Evolutionary conservation across 37 sponge, comb jelly and placozoan species (phyloP).

Genomic region (Beroe ovata): DNA sequence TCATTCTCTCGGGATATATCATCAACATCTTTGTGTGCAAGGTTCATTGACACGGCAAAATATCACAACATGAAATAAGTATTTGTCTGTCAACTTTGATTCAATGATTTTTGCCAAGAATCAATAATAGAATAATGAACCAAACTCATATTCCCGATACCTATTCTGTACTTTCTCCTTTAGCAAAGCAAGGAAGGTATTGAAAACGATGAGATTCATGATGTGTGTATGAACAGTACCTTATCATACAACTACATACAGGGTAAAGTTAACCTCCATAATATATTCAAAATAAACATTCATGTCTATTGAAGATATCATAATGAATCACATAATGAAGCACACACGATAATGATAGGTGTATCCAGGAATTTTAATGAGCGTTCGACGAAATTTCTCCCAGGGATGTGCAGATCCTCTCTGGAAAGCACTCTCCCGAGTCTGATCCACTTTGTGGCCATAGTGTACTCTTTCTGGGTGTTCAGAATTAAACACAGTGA

Average conservation of each 20-base stretch:
- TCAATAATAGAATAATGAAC: no score
- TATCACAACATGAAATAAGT: background rate
- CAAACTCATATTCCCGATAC: background rate
- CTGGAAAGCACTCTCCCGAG: slow-evolving; percentile 28
- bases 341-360: no score
- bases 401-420: slow-evolving; percentile 60
- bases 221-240: slow-evolving; percentile 4
- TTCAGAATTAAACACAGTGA: slow-evolving; percentile 62
- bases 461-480: slow-evolving; percentile 53
- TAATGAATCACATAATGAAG: no score
- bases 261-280: no score
- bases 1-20: slow-evolving; percentile 13
- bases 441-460: slow-evolving; percentile 13
- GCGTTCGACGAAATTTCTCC: no score
- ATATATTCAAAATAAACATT: no score
- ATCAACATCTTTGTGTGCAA: slow-evolving; percentile 27
- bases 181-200: background rate
- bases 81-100: background rate
- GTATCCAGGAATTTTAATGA: no score
- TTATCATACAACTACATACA: slow-evolving; percentile 42
- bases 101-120: background rate
- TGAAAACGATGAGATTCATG: background rate
- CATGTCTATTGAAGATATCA: no score
- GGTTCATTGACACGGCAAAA: background rate
- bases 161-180: background rate